Conservation (phyloP, 2,113 vertebrate genomes). For the Uropsilus gracilis region DNA sequence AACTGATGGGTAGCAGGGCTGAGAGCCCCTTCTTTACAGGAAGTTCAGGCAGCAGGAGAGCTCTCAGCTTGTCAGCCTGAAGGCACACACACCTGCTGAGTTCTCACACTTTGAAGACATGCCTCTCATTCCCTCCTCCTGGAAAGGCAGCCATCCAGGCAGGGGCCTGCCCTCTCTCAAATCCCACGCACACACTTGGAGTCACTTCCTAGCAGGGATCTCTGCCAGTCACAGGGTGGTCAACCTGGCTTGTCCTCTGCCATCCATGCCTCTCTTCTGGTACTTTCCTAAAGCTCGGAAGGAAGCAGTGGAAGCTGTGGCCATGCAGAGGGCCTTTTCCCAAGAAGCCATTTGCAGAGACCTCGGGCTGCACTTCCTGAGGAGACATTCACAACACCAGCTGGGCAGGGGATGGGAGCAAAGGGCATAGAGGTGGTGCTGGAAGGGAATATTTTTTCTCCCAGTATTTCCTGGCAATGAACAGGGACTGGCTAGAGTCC, state of each 20-base stretch:
- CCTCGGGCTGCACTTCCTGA: background rate
- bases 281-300: background rate
- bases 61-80: background rate
- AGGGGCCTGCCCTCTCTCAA: too few relatives aligned
- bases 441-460: background rate
- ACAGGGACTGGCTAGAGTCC: background rate
- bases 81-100: background rate
- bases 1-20: background rate
- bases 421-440: background rate
- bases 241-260: background rate
- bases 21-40: background rate
- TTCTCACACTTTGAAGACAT: background rate
- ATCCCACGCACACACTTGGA: constrained; percentile 33
- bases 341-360: background rate
- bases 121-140: background rate
- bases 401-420: background rate
- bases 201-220: background rate
- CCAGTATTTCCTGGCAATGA: background rate
- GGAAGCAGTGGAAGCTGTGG: background rate
- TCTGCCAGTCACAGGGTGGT: background rate
- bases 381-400: background rate
- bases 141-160: background rate
- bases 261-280: background rate
- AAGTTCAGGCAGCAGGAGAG: background rate
- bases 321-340: background rate